A percentile compares a stretch with the other conserved stretches of the same genome.
Evolutionary conservation across 2,888 invertebrate species (phyloP).

Genomic region (Synergus umbraculus): DNA sequence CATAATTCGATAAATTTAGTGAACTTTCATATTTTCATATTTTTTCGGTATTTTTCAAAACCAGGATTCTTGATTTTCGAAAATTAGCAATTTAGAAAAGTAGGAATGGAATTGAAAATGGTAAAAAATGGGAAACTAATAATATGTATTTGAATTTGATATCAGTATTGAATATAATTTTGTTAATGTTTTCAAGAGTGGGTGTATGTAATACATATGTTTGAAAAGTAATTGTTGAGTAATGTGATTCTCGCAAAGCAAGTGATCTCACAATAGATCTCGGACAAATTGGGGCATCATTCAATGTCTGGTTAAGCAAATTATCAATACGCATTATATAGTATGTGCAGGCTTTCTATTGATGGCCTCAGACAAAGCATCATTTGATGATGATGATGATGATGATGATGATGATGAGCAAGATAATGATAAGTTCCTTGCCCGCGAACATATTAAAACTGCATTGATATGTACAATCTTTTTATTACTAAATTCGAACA

Average conservation of each 20-base stretch:
- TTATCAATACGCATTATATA: slow-evolving; percentile 5
- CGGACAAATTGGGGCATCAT: slow-evolving; percentile 9
- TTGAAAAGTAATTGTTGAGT: not conserved
- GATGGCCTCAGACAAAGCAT: slow-evolving; percentile 3
- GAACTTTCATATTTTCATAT: too few relatives aligned
- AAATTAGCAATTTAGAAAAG: too few relatives aligned
- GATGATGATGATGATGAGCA: not conserved
- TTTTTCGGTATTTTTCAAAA: too few relatives aligned
- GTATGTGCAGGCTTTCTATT: not conserved
- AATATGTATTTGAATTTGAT: too few relatives aligned
- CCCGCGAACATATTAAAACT: not conserved
- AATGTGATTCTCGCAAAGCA: slow-evolving; percentile 14
- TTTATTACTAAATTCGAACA: not conserved
- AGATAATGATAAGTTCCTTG: not conserved
- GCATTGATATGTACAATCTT: not conserved
- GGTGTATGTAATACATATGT: not conserved
- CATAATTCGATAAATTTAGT: too few relatives aligned
- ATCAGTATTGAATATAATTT: not conserved
- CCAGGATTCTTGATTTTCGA: too few relatives aligned
- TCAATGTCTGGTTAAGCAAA: slow-evolving; percentile 9
- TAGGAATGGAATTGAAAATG: too few relatives aligned
- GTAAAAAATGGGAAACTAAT: too few relatives aligned
- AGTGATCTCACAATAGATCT: not conserved
- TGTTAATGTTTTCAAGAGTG: not conserved
- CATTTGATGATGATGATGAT: not conserved